Percentiles rank a stretch among this genome's conserved stretches.
Evolutionary conservation across 2,113 vertebrate genomes (phyloP).

Genomic region (Grammomys dolichurus): DNA sequence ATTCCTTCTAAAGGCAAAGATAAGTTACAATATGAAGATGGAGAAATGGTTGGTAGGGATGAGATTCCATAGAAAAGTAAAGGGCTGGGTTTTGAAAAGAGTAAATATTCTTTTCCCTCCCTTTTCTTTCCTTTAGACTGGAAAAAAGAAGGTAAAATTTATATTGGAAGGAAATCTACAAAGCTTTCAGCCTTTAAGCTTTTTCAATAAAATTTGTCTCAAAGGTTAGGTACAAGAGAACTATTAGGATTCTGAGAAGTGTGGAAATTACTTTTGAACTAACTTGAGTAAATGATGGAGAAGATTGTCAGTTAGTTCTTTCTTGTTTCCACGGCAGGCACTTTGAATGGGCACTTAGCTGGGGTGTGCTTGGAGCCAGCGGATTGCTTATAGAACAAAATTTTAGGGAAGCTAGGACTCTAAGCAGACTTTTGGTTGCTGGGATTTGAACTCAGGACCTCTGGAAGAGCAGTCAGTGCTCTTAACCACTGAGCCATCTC

Average conservation of each 20-base stretch:
- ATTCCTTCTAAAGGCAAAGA: background rate
- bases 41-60: background rate
- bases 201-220: conserved; percentile 25
- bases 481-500: no score
- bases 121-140: background rate
- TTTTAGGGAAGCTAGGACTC: background rate
- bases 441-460: no score
- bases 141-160: conserved; percentile 4
- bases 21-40: background rate
- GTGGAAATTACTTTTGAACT: background rate
- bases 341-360: background rate
- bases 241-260: background rate
- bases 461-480: no score
- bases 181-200: background rate
- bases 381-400: background rate
- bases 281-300: background rate
- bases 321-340: background rate
- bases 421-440: background rate
- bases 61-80: background rate
- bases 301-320: background rate
- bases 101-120: background rate
- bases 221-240: background rate
- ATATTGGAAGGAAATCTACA: background rate
- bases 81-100: background rate
- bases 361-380: background rate